Conservation (phyloP, 2,113 vertebrate genomes). For the Telmatochromis brachygnathus region DNA sequence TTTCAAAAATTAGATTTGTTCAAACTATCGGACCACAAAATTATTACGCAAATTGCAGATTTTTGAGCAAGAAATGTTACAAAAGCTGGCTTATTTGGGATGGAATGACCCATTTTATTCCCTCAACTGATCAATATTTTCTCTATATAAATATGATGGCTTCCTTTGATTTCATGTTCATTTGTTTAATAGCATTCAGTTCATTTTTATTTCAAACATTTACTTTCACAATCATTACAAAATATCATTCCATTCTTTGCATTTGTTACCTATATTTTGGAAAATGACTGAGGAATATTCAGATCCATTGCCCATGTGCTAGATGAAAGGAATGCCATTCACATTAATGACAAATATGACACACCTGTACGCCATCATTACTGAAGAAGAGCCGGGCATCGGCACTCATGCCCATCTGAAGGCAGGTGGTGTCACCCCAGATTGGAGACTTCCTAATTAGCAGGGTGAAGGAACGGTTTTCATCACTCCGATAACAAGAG, state of each 20-base stretch:
- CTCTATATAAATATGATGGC: background rate
- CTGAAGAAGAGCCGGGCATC: slow-evolving; percentile 84
- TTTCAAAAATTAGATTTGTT: background rate
- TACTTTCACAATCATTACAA: background rate
- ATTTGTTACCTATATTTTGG: background rate
- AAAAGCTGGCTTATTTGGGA: background rate
- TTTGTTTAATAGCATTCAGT: background rate
- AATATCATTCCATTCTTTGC: background rate
- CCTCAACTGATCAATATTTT: background rate
- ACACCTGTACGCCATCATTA: slow-evolving; percentile 84
- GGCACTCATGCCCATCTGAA: slow-evolving; percentile 79
- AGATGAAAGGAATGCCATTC: background rate
- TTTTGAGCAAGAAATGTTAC: background rate
- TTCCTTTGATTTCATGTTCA: background rate
- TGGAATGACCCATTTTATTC: background rate
- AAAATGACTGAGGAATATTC: background rate
- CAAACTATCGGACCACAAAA: background rate
- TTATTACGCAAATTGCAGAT: background rate
- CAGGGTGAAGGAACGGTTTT: background rate
- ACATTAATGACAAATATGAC: background rate
- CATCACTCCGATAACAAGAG: background rate
- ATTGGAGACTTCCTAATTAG: background rate
- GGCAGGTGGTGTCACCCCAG: slow-evolving; percentile 69
- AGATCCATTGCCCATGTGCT: background rate
- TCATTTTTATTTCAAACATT: background rate